Percentiles rank a stretch among this genome's conserved stretches.
Evolutionary conservation across 2,797 vertebrate species (phyloP).

Genomic region (Sebastes minor): DNA sequence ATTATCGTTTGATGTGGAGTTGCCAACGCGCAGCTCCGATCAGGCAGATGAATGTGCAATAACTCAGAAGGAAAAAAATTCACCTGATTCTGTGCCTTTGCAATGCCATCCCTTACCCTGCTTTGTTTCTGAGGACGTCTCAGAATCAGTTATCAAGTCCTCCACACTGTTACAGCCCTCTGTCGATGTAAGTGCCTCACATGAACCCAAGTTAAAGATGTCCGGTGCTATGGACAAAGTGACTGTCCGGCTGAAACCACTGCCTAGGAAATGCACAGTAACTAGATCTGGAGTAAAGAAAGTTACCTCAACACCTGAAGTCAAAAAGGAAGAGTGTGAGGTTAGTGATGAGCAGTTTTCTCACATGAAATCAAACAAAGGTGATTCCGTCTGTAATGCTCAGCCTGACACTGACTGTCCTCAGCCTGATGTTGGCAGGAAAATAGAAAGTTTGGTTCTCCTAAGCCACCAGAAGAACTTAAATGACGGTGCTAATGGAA

Average conservation of each 20-base stretch:
- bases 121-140: neutral
- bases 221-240: neutral
- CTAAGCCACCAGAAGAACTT: constrained; percentile 23
- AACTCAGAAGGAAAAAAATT: constrained; percentile 13
- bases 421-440: neutral
- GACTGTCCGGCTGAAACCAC: neutral
- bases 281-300: constrained; percentile 14
- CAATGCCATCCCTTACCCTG: neutral
- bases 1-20: constrained; percentile 45
- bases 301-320: neutral
- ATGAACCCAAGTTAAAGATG: neutral
- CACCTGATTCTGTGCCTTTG: constrained; percentile 47
- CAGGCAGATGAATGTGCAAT: constrained; percentile 19
- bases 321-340: neutral
- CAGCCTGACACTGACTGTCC: neutral
- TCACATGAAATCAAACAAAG: neutral
- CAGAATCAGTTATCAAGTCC: neutral
- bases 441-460: neutral
- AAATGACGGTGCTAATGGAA: neutral
- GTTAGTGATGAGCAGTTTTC: neutral
- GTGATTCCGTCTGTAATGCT: neutral
- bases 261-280: constrained; percentile 9
- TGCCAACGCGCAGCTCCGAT: neutral
- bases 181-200: constrained; percentile 42
- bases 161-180: neutral